Evolutionary conservation across 2,797 vertebrate species (phyloP), one percentile per base, ranked within the genome.

Genomic region (Cercopithecus hamlyni): DNA sequence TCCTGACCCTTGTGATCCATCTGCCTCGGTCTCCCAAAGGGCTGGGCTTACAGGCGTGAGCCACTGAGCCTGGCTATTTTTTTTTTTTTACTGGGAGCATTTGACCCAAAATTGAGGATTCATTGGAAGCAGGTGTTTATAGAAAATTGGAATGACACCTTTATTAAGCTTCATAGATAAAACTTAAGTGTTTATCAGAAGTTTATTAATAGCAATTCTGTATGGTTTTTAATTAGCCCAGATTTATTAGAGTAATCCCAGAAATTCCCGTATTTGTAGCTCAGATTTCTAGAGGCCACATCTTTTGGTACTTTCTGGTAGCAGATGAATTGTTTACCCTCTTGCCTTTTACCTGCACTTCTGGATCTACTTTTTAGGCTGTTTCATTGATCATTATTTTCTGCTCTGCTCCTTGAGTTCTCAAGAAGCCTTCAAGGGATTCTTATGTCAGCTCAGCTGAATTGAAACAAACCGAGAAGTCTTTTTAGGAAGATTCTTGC

Each of bases 81-180:
- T 55, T 55, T 55, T 9, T 48, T 92, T 92, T 82, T 87, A 41
- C 55, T 96, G 67, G n/a, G 94, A 52, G 43, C 27, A 43, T 86
- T 91, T 94, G 67, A 89, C 24, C 41, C 50, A 50, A 43, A 36
- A 64, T 73, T 94, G 48, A 33, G 41, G 9, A 55, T 86, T 95
- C n/a, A 87, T 87, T 82, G 72, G 36, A 93, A 77, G 30, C 24
- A 94, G 50, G 3, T 91, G 10, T 96, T 52, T 80, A 57, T 77
- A 73, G 82, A 93, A 97, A 93, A 84, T 77, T 79, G 50, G 89
- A 92, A 87, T 61, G 7, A 4, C 14, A 89, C 15, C 43, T 93
- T 89, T 76, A 30, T 79, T 48, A 95, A 91, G 11, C 43, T 52
- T 83, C 4, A 15, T 52, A 92, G 61, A 20, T 94, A 89, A 86